Evolutionary conservation across 2,888 invertebrate genomes (phyloP).

Genomic region (Dolichomitus sp.): DNA sequence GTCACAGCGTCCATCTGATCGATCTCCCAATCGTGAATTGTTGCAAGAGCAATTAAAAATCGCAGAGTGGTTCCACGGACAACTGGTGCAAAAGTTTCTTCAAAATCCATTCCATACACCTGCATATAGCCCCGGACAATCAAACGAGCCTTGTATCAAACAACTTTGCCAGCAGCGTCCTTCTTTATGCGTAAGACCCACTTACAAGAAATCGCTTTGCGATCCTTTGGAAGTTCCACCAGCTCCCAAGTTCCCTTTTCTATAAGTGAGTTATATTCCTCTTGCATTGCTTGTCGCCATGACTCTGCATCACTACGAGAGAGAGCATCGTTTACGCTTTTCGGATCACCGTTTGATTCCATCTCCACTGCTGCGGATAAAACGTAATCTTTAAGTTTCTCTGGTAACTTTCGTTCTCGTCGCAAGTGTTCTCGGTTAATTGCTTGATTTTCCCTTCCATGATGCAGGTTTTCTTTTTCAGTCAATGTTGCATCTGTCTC

Average conservation of each 20-base stretch:
- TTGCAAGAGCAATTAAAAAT: conserved; percentile 70
- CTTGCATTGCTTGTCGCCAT: conserved; percentile 24
- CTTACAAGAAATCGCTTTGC: conserved; percentile 15
- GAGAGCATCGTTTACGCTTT: conserved; percentile 13
- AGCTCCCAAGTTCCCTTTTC: conserved; percentile 16
- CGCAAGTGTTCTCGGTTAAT: not conserved
- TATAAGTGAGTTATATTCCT: conserved; percentile 23
- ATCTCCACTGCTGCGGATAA: not conserved
- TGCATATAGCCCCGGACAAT: conserved; percentile 74
- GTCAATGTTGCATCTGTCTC: too few species aligned
- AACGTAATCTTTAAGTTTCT: not conserved
- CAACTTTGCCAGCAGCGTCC: not conserved
- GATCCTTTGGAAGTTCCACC: conserved; percentile 1
- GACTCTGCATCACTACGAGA: not conserved
- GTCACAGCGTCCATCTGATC: conserved; percentile 74
- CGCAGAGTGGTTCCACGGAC: conserved; percentile 64
- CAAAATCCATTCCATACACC: conserved; percentile 66
- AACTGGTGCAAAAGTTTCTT: conserved; percentile 69
- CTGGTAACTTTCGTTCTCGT: not conserved
- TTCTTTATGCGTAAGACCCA: conserved; percentile 33
- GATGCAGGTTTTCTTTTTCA: not conserved
- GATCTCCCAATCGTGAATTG: conserved; percentile 64
- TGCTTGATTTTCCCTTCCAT: not conserved
- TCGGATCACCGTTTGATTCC: not conserved
- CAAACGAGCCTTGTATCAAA: conserved; percentile 66